phyloP scores from a whole-genome alignment of 2,888 invertebrate species.

The Blastobasis adustella region DNA sequence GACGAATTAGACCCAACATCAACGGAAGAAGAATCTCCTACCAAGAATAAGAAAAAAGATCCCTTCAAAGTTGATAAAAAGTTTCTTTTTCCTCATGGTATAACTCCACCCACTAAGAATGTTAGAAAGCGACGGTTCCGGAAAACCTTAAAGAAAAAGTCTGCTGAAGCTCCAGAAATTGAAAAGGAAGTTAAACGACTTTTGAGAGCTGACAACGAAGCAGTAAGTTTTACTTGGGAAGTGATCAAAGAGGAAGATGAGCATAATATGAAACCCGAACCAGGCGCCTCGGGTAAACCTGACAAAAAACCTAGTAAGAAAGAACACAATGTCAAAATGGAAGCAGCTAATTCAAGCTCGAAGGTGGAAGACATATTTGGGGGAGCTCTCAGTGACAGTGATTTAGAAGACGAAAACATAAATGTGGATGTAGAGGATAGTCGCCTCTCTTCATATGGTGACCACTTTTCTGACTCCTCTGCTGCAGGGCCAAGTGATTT shows the following conservation, averaged over 20 bases:
- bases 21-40: constrained; percentile 82
- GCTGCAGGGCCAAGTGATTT: constrained; percentile 24
- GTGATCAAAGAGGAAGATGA: constrained; percentile 88
- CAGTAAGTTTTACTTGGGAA: constrained; percentile 88
- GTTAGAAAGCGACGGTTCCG: constrained; percentile 90
- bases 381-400: constrained; percentile 89
- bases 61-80: constrained; percentile 85
- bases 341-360: constrained; percentile 17
- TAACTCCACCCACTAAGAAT: constrained; percentile 94
- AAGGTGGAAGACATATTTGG: constrained; percentile 84
- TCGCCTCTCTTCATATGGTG: constrained; percentile 80
- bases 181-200: constrained; percentile 95
- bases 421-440: constrained; percentile 86
- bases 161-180: constrained; percentile 94
- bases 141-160: constrained; percentile 94
- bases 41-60: constrained; percentile 85
- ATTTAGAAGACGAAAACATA: constrained; percentile 80
- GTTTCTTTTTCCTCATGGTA: constrained; percentile 91
- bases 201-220: constrained; percentile 90
- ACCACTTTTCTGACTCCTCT: constrained; percentile 77
- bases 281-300: constrained; percentile 17
- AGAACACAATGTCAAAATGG: constrained; percentile 18
- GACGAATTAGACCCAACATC: constrained; percentile 84
- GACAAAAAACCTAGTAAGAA: constrained; percentile 24
- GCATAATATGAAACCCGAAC: constrained; percentile 43